A percentile compares a stretch with the other conserved stretches of the same genome.
Conservation (phyloP, 92 coral and sea anemone genomes). For the Scolanthus callimorphus region DNA sequence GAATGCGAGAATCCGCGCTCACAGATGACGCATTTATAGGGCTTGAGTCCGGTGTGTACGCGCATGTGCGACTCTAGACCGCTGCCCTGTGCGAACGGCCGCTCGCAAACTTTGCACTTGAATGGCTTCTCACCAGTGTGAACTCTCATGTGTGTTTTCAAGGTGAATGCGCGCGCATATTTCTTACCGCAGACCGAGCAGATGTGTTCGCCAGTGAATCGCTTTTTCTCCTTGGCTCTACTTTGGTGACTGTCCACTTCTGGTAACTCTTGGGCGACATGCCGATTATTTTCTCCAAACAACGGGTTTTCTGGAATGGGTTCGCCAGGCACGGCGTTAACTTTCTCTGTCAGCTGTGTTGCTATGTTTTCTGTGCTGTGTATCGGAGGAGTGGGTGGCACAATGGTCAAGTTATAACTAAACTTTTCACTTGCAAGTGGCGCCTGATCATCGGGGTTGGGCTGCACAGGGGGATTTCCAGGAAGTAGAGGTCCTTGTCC, state of each 20-base stretch:
- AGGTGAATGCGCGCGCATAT: conserved; percentile 60
- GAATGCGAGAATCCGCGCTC: conserved; percentile 38
- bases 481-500: neutral
- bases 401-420: neutral
- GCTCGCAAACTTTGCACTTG: conserved; percentile 53
- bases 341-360: neutral
- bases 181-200: conserved; percentile 45
- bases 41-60: conserved; percentile 73
- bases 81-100: conserved; percentile 67
- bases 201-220: conserved; percentile 4
- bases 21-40: conserved; percentile 56
- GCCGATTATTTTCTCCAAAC: neutral
- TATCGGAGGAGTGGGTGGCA: neutral
- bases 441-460: neutral
- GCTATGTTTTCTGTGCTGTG: neutral
- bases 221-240: neutral
- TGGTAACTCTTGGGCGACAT: neutral
- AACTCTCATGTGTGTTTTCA: conserved; percentile 52
- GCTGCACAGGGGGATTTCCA: too few relatives aligned
- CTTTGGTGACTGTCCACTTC: neutral
- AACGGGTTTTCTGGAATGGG: neutral
- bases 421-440: neutral
- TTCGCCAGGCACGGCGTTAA: neutral
- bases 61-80: conserved; percentile 71
- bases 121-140: conserved; percentile 76